Evolutionary conservation across 2,797 vertebrate species (phyloP), one percentile per base, ranked within the genome.

Genomic region (Heterohyrax brucei): DNA sequence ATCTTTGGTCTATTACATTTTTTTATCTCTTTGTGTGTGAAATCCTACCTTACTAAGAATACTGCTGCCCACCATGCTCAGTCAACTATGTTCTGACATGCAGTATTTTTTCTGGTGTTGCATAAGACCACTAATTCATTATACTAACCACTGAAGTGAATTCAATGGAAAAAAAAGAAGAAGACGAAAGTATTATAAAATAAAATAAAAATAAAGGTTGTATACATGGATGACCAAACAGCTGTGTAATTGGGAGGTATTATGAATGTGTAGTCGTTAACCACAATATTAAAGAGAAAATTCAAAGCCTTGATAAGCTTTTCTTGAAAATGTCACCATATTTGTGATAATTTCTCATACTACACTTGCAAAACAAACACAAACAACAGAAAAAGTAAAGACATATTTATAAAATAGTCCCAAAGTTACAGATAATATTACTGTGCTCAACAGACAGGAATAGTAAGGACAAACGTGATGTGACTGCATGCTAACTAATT

Each of bases 321-420:
- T 94, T 93, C 62, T 50, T 82, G 56, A 90, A 80, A 88, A 85
- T 64, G 10, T 84, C 44, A 92, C 59, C 5, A 53, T 53, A 78
- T 81, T 53, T 87, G 2, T 85, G 13, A 84, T 84, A 89, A 33
- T 84, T 84, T 87, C 19, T 83, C 48, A 62, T 18, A 90, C 1
- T 8, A 92, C 62, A 84, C 16, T 66, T 72, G 33, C 30, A 66
- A 73, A 94, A 26, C 22, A 75, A 44, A 72, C 59, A 61, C 85
- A 44, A 89, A 64, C 18, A 81, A 75, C 39, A 87, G 6, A 82
- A 85, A 73, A 48, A 75, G 7, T 75, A 91, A 91, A 75, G 14
- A 30, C 53, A 78, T 81, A 13, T 59, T 84, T 14, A 21, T 46
- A 84, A 83, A 18, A 61, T 3, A 1, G 50, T 18, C 89, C n/a